phyloP scores from a whole-genome alignment of 2,797 vertebrate species.

The Helicolenus hilgendorfi region DNA sequence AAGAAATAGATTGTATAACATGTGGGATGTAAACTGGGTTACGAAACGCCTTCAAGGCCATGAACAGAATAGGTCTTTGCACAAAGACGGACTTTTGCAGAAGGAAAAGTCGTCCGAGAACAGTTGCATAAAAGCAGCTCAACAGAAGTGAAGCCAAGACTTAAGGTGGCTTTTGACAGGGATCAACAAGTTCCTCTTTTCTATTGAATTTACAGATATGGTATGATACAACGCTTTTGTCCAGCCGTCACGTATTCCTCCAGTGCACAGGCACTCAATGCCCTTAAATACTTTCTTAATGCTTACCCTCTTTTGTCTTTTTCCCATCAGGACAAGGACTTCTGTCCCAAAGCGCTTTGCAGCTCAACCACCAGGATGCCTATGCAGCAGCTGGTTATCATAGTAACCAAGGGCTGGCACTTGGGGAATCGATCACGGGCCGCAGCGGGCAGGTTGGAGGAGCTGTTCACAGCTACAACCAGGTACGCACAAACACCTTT shows the following conservation, averaged over 20 bases:
- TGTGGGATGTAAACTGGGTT: constrained; percentile 52
- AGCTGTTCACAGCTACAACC: constrained; percentile 96
- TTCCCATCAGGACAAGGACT: constrained; percentile 94
- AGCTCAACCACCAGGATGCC: constrained; percentile 98
- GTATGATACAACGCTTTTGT: neutral
- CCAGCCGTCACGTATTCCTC: neutral
- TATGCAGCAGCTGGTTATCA: constrained; percentile 98
- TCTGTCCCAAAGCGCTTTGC: constrained; percentile 97
- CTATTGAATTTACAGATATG: neutral
- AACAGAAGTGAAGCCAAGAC: constrained; percentile 17
- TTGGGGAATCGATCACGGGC: constrained; percentile 92
- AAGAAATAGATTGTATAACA: constrained; percentile 39
- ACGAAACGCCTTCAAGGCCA: constrained; percentile 59
- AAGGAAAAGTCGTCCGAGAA: constrained; percentile 22
- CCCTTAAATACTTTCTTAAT: neutral
- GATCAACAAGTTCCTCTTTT: neutral
- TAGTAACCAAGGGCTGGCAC: constrained; percentile 97
- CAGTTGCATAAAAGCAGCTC: constrained; percentile 24
- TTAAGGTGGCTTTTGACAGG: constrained; percentile 27
- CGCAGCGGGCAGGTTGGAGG: constrained; percentile 93
- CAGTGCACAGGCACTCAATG: neutral
- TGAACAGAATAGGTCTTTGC: constrained; percentile 23
- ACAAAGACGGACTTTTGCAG: constrained; percentile 30
- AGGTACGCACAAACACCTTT: constrained; percentile 86
- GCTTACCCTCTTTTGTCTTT: constrained; percentile 1